Base-by-base conservation (phyloP, 2,888 invertebrate species). In the Branchellion lobata region DNA sequence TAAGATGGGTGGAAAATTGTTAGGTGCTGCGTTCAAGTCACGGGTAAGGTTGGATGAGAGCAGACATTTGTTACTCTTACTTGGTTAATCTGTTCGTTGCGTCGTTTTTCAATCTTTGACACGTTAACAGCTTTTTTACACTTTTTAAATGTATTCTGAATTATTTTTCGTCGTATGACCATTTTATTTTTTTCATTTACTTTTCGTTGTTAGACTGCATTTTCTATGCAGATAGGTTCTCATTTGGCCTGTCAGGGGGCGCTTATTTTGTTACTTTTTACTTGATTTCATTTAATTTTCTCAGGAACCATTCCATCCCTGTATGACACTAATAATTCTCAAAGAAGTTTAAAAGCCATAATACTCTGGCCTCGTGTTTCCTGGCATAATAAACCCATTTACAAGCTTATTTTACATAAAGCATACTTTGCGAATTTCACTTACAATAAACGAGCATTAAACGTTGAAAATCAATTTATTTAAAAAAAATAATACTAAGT, bases 271-370 rank as follows among this genome's bases (percentile, higher is more conserved):
- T 57, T 57, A n/a, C 61, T 18, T 57, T 24, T 57, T 57, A 57
- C 61, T 57, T 57, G 61, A 57, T 57, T 57, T 57, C 14, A n/a
- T n/a, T n/a, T 47, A 8, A 47, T 47, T 3, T 57, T 57, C 61
- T 57, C 61, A 57, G 61, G 61, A 57, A 57, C 3, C 61, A 57
- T 57, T 57, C 61, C 61, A 47, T 18, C n/a, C n/a, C n/a, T n/a
- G n/a, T n/a, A n/a, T n/a, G n/a, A n/a, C n/a, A n/a, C n/a, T n/a
- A n/a, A n/a, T n/a, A n/a, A n/a, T n/a, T n/a, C n/a, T n/a, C n/a
- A n/a, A n/a, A n/a, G n/a, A n/a, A n/a, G n/a, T n/a, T n/a, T n/a
- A n/a, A n/a, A n/a, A n/a, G n/a, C n/a, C n/a, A n/a, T n/a, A n/a
- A n/a, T n/a, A n/a, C n/a, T n/a, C n/a, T n/a, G n/a, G n/a, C n/a